Base-by-base conservation (phyloP, 2,888 invertebrate species). In the Hemithea aestivaria region DNA sequence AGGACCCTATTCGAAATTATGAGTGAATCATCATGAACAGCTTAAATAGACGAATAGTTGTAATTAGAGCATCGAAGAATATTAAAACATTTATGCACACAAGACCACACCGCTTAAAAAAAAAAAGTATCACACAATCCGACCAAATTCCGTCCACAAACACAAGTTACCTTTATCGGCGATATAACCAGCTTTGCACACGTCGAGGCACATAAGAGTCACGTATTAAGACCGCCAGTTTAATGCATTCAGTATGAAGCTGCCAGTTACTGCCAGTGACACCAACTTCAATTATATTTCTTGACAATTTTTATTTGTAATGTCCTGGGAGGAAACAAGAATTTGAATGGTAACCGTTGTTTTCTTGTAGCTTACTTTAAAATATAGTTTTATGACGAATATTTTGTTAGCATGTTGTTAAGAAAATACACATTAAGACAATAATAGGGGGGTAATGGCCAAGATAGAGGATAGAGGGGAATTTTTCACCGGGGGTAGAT, bases 221-320 rank as follows among this genome's bases (percentile, higher is more conserved):
- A 63, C 56, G 54, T 56, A 56, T 40, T 28, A 44, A 35, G 40
- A 51, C 51, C 48, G 45, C 59, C 56, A 52, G 51, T 58, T 59
- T 64, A 66, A 70, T 64, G 62, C 60, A 68, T 66, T 62, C 57
- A 40, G 51, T 62, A 57, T 56, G 57, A 58, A 59, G 56, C 58
- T 56, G 33, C 33, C 36, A 23, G 57, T 44, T 51, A 45, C 60
- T 57, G 58, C 42, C 30, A 40, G 51, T 54, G 64, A 63, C 61
- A 59, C 48, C 53, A 31, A 58, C 56, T 62, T 60, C 63, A 67
- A 67, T 66, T 66, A 65, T 59, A 65, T 67, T 62, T 50, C 59
- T 58, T 50, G 36, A 37, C 16, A 27, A 40, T 35, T 41, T 53
- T 56, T 62, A 56, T 57, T 51, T 58, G 59, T 56, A 48, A n/a